Base-by-base conservation (phyloP, 2,113 vertebrate genomes). In the Entomyzon cyanotis region DNA sequence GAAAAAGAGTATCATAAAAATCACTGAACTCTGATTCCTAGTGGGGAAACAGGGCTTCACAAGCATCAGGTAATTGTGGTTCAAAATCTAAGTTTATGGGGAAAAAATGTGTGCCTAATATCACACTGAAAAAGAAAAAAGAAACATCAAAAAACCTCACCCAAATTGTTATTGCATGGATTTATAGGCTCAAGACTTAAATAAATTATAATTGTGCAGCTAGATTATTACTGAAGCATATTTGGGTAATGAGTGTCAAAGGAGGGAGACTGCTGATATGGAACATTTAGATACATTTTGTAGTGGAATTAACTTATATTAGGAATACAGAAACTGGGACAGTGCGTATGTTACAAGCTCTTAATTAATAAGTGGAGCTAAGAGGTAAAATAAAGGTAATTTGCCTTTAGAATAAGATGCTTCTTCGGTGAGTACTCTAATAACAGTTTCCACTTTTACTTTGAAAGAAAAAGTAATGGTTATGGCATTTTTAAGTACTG, bases 351-450 rank as follows among this genome's bases (percentile, higher is more conserved):
- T 50, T 93, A n/a, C 39, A 94, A 93, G 17, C 8, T 12, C 9
- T 84, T 94, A 70, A 86, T 79, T 89, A 87, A 63, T n/a, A 93
- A 52, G 16, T 50, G 12, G 8, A 86, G 39, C 16, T 79, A 76
- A 82, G 35, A 79, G 31, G 14, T 44, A 35, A 71, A 78, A 83
- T 50, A 37, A n/a, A 70, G 4, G 11, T n/a, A 70, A 81, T 87
- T 79, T 84, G 30, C 28, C 15, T 79, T 90, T 90, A 33, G 10
- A 86, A 58, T 41, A 86, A 53, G 42, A 14, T 13, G 21, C 16
- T 71, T 63, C 42, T 94, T 63, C 10, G 27, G 60, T 74, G 39
- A 89, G 24, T 20, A 60, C 12, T 62, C 25, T 53, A 63, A 42
- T 86, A 88, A 74, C 27, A 53, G 8, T 50, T 85, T 88, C 19